Base-by-base conservation (phyloP, 2,888 invertebrate genomes). In the Empis stercorea region DNA sequence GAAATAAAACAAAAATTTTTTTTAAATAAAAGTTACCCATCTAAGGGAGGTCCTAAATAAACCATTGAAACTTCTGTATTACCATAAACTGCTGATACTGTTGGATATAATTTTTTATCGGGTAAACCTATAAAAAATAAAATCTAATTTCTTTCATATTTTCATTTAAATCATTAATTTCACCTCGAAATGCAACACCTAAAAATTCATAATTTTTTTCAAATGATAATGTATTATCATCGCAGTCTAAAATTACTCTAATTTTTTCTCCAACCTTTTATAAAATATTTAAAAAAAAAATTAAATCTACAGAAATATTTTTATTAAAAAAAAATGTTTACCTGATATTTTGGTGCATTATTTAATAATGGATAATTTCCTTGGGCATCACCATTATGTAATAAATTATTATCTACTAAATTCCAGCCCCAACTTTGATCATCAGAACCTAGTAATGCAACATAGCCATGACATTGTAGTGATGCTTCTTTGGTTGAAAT, bases 61-160 rank as follows among this genome's bases (percentile, higher is more conserved):
- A 96, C 92, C 95, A 99, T 96, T 34, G 96, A 94, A 37, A 99
- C 94, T 77, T 99, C 96, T 43, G 96, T 97, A 67, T 99, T 97
- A 51, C 97, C 97, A 73, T 97, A 99, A 11, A 99, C 97, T 50
- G 96, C 96, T 43, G 96, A 95, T 45, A 96, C 89, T 51, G 96
- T 88, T 51, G 97, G 96, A 70, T 85, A 99, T 46, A 97, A 75
- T 68, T 83, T 85, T 65, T 89, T 92, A 63, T 87, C 87, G 47
- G 96, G 95, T 66, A 96, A 78, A 58, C 91, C 88, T 88, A n/a
- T n/a, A n/a, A n/a, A n/a, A n/a, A n/a, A n/a, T n/a, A n/a, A n/a
- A 17, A 17, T 17, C 5, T 38, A n/a, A 38, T 17, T 17, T 20
- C 2, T 16, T 7, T 7, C 5, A 27, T 27, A 14, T 17, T 27